Conservation (phyloP, 2,888 invertebrate species). For the Coleophora flavipennella region DNA sequence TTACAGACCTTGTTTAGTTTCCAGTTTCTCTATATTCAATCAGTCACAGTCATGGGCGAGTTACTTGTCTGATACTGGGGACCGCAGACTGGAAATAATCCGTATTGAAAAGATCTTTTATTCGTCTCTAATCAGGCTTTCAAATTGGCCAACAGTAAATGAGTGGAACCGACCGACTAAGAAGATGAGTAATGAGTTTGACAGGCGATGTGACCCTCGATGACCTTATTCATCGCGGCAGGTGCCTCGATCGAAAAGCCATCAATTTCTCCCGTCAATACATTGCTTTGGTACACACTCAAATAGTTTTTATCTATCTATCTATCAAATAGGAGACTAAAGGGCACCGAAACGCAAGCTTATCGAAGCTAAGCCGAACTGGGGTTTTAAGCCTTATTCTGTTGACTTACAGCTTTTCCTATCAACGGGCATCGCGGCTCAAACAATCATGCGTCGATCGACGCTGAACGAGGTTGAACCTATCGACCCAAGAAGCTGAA, state of each 20-base stretch:
- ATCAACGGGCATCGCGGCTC: too few relatives aligned
- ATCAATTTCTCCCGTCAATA: constrained; percentile 24
- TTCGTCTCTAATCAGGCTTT: neutral
- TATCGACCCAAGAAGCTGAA: too few relatives aligned
- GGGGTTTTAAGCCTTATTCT: too few relatives aligned
- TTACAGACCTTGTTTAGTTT: neutral
- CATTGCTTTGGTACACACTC: too few relatives aligned
- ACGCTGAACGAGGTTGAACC: too few relatives aligned
- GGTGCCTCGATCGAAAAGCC: constrained; percentile 31
- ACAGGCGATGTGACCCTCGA: constrained; percentile 30
- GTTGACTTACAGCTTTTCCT: too few relatives aligned
- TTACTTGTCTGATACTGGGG: neutral
- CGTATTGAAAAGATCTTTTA: constrained; percentile 1
- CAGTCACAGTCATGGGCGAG: neutral
- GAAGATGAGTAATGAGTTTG: constrained; percentile 23
- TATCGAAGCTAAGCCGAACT: too few relatives aligned
- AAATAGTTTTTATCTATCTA: too few relatives aligned
- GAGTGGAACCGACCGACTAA: constrained; percentile 3
- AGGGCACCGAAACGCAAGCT: too few relatives aligned
- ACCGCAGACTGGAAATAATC: too few relatives aligned
- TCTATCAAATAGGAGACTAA: too few relatives aligned
- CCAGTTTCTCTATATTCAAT: neutral
- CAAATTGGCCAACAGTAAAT: constrained; percentile 1
- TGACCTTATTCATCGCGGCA: constrained; percentile 23
- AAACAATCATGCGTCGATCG: too few relatives aligned